These are phyloP conservation scores for Andricus curvator DNA, from an alignment of 2,888 invertebrate species.

Conservation along the genomic window DNA sequence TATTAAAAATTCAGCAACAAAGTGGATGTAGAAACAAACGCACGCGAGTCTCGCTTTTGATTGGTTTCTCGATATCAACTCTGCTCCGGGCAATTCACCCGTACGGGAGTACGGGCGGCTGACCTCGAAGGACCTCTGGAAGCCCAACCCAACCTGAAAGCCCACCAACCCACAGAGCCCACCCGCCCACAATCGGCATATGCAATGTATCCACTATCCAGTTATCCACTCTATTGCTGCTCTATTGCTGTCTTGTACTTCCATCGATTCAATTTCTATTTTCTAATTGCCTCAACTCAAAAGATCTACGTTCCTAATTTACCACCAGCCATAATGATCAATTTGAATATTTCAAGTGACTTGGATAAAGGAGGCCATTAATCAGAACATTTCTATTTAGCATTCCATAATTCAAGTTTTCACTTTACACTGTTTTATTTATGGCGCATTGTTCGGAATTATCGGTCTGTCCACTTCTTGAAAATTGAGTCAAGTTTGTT, in stretches of 20 bases:
- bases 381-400: not conserved
- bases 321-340: not conserved
- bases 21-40: constrained; percentile 46
- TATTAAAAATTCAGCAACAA: not conserved
- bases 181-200: constrained; percentile 65
- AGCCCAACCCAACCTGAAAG: constrained; percentile 72
- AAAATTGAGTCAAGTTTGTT: no score
- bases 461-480: not conserved
- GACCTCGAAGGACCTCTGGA: constrained; percentile 74
- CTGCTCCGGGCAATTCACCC: constrained; percentile 74
- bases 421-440: not conserved
- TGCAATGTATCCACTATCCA: constrained; percentile 45
- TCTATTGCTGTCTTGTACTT: constrained; percentile 15
- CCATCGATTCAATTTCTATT: not conserved
- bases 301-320: not conserved
- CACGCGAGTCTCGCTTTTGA: constrained; percentile 61
- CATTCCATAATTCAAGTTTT: not conserved
- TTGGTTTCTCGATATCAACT: constrained; percentile 76
- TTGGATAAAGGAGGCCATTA: not conserved
- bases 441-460: not conserved
- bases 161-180: constrained; percentile 70
- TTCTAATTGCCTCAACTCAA: not conserved
- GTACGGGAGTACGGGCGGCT: constrained; percentile 72
- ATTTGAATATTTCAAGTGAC: not conserved
- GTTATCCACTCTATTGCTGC: constrained; percentile 64